phyloP scores from a whole-genome alignment of 1,140 invertebrate species.

The Nymphalis io region DNA sequence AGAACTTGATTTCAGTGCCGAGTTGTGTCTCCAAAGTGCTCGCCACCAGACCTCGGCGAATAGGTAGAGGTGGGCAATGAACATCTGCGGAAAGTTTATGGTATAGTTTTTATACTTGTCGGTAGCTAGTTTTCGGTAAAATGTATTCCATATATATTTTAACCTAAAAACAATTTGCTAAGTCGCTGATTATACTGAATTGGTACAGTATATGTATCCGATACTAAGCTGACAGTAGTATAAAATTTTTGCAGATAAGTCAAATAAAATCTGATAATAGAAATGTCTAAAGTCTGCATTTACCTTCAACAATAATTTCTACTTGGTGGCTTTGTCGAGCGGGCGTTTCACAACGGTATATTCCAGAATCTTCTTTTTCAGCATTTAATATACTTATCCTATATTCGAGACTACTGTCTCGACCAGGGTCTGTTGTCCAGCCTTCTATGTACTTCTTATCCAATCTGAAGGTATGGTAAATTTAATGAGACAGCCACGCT shows the following conservation, averaged over 20 bases:
- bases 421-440: conserved; percentile 90
- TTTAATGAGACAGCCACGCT: neutral
- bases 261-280: conserved; percentile 2
- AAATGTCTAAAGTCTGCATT: neutral
- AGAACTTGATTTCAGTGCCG: conserved; percentile 87
- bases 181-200: too few species aligned
- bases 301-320: conserved; percentile 89
- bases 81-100: conserved; percentile 81
- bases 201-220: too few species aligned
- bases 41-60: conserved; percentile 85
- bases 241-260: neutral
- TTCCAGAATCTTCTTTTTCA: conserved; percentile 88
- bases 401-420: conserved; percentile 90
- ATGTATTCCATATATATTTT: too few species aligned
- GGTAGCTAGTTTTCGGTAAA: conserved; percentile 72
- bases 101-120: conserved; percentile 74
- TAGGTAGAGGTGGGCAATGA: conserved; percentile 86
- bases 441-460: conserved; percentile 88
- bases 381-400: conserved; percentile 90
- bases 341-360: conserved; percentile 91
- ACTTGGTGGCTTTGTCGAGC: conserved; percentile 89
- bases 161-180: too few species aligned
- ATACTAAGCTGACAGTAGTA: too few species aligned
- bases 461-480: conserved; percentile 38
- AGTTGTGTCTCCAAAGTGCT: conserved; percentile 87